Evolutionary conservation across 2,888 invertebrate genomes (phyloP), one percentile per base, ranked within the genome.

Genomic region (Erebia palarica): DNA sequence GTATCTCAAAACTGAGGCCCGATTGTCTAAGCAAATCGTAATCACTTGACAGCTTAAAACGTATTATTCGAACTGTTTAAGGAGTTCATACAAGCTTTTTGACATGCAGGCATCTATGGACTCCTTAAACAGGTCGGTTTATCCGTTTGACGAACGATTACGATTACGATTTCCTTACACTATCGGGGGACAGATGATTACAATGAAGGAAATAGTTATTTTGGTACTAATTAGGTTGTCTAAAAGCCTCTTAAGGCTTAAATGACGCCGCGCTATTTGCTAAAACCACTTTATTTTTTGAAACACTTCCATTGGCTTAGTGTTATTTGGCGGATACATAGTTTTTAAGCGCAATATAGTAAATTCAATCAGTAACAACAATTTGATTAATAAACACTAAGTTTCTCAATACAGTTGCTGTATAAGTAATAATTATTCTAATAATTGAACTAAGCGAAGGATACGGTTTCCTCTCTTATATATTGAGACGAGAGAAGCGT

Each of bases 361-460:
- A 27, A 58, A 58, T 27, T 27, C 13, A 58, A 18, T 18, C 13
- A 14, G 4, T 16, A 44, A 63, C 16, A 63, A 63, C 13, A 9
- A 53, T 16, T 16, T 16, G n/a, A 16, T 16, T 8, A 53, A 16
- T 10, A 18, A 9, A 16, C 18, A 18, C 13, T 14, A 16, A 16
- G 42, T 60, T 44, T 42, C 60, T 14, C 14, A 21, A 49, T 63
- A 49, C 13, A 63, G 63, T 63, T 18, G 21, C 21, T 47, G 14
- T 53, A 14, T 13, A 27, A 27, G 5, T 27, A 53, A 65, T 47
- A 13, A 27, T 47, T 44, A 59, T 60, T 70, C 70, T 74, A 74
- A 66, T 74, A 74, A 74, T 74, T 74, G 74, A 74, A 74, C 72
- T 74, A 74, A 72, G 72, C 66, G 68, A 74, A 66, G 68, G 68